Evolutionary conservation across 2,797 vertebrate genomes (phyloP).

Genomic region (Hydrophis major): DNA sequence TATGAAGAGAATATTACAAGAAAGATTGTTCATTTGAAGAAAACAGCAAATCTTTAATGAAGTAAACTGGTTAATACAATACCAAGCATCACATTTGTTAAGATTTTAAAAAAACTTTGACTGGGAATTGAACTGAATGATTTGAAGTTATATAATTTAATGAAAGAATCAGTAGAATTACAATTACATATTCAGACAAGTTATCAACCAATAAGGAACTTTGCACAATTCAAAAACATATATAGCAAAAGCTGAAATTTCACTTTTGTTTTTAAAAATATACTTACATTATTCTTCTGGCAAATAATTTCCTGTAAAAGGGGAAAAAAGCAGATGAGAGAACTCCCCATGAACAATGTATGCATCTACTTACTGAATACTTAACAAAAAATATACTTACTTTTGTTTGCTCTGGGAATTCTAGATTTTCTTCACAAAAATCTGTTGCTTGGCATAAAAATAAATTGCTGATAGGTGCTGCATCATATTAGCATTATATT

Average conservation of each 20-base stretch:
- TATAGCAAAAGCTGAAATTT: neutral
- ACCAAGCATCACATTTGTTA: constrained; percentile 51
- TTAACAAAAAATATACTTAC: neutral
- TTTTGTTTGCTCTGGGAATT: neutral
- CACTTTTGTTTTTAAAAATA: constrained; percentile 23
- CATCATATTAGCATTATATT: neutral
- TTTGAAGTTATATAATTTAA: constrained; percentile 4
- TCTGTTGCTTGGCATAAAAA: neutral
- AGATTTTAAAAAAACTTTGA: constrained; percentile 31
- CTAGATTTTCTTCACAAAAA: neutral
- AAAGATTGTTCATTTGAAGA: constrained; percentile 12
- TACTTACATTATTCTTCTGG: constrained; percentile 99
- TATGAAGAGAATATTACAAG: constrained; percentile 6
- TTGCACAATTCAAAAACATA: constrained; percentile 8
- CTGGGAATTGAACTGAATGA: constrained; percentile 26
- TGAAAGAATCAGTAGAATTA: constrained; percentile 25
- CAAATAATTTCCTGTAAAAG: constrained; percentile 93
- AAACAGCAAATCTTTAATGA: constrained; percentile 11
- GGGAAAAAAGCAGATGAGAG: constrained; percentile 35
- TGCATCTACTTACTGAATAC: neutral
- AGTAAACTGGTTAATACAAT: neutral
- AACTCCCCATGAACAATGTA: neutral
- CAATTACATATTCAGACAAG: constrained; percentile 24
- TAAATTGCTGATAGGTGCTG: neutral
- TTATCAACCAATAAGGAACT: constrained; percentile 39